Conservation (phyloP, 2,888 invertebrate species). For the Caenorhabditis becei region DNA sequence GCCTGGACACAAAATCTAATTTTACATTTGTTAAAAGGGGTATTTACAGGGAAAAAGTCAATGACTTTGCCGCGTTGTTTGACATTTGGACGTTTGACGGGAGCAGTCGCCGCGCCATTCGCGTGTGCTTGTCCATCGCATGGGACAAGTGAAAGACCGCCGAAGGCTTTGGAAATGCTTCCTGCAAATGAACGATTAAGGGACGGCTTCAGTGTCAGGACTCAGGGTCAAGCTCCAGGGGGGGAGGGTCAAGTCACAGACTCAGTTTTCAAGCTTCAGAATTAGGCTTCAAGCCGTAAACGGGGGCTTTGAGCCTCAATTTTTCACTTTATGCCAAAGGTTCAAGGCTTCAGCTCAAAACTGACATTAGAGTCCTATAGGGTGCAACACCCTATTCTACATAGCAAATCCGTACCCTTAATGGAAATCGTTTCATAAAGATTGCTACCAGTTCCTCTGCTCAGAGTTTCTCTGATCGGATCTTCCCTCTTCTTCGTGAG, state of each 20-base stretch:
- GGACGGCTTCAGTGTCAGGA: no score
- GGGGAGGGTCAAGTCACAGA: no score
- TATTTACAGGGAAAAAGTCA: constrained; percentile 66
- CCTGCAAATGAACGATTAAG: no score
- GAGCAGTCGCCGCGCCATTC: constrained; percentile 63
- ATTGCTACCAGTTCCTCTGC: constrained; percentile 66
- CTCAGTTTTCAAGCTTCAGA: neutral
- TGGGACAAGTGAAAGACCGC: constrained; percentile 57
- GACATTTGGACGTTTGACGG: constrained; percentile 57
- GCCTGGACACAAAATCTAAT: neutral
- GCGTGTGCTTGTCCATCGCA: constrained; percentile 42
- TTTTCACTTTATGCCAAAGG: no score
- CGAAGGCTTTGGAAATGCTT: constrained; percentile 58
- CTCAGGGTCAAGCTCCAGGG: no score
- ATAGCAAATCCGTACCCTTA: constrained; percentile 34
- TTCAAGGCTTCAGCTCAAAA: no score
- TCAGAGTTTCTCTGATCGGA: constrained; percentile 67
- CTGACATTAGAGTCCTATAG: no score
- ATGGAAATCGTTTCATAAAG: constrained; percentile 72
- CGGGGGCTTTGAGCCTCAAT: no score
- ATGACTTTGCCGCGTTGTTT: constrained; percentile 68
- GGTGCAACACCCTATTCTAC: neutral
- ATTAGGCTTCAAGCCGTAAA: no score
- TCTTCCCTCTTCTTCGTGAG: constrained; percentile 65
- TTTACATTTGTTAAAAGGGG: no score